Base-by-base conservation (phyloP, 1,140 invertebrate genomes). In the Ips typographus region DNA sequence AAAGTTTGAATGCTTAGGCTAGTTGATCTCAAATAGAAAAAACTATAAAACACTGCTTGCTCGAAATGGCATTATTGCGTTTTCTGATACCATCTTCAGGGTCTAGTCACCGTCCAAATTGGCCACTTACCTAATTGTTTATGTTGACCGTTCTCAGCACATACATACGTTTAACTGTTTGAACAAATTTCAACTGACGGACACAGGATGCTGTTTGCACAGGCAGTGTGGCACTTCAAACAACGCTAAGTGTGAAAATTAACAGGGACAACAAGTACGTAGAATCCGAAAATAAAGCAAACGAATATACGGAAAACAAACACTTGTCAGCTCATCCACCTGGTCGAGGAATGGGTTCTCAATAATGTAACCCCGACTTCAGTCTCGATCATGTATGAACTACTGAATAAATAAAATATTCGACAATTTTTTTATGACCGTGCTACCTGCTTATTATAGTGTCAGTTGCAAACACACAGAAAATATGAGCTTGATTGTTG, bases 161-260 rank as follows among this genome's bases (percentile, higher is more conserved):
- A 22, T 43, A 59, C 53, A 58, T 65, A 57, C 63, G 52, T 64
- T 64, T 53, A 68, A 64, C 42, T 57, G 70, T 52, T 63, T 71
- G 70, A 65, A 71, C 65, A 71, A 71, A 71, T 71, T 71, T 67
- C 64, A 71, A 66, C 65, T 67, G 70, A 73, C 72, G 63, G 66
- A 67, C 51, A 64, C 43, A 44, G 63, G 58, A 67, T 56, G 59
- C 59, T 73, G 61, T 75, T 75, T 75, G 64, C 53, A 44, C 72
- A 75, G 70, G 72, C 64, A 70, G 49, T 74, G 72, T 74, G 70
- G 73, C 70, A 72, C 72, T 64, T 70, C 70, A 75, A 73, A 71
- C 67, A 75, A 66, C 63, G 63, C 63, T 73, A 75, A 75, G 73
- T 75, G 73, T 75, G 72, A 75, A 75, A 75, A 75, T 75, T 75